Evolutionary conservation across 2,888 invertebrate species (phyloP), one percentile per base, ranked within the genome.

Genomic region (Ashinkailepas kermadecensis): DNA sequence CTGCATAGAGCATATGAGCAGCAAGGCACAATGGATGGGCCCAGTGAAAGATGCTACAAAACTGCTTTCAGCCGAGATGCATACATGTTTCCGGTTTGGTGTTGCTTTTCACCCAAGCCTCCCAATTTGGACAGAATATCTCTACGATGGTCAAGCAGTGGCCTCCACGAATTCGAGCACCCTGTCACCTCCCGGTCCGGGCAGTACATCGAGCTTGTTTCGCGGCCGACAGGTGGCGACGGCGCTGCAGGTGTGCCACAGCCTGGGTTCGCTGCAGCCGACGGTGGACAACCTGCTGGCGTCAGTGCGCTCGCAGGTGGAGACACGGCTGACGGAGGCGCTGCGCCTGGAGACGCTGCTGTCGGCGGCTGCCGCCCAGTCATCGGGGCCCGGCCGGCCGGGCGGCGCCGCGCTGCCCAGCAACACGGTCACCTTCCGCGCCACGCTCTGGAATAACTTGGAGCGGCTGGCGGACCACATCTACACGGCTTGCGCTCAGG

Each of bases 381-480:
- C 21, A 1, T 2, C 56, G 12, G 78, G 15, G 18, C n/a, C 4
- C 21, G 78, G 56, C 57, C 78, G 56, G 78, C 56, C 78, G 11
- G 78, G 57, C 78, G 78, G 23, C 78, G 56, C 78, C 56, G 58
- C 78, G 23, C 57, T 78, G 56, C 58, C 58, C 58, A 58, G 57
- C 58, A 78, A n/a, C 57, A 78, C 78, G 11, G 78, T 78, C 58
- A 23, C 56, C 11, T 90, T 92, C 85, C 88, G 92, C 83, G 90
- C 89, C 70, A 90, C 93, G 86, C 90, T 97, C 10, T 97, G 97
- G 96, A 92, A 93, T 83, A 95, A 95, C 85, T 90, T 97, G 86
- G 96, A 97, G 86, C 93, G 93, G 87, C 88, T 95, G 13, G 93
- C 96, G 86, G 93, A 94, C 86, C 91, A 92, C 82, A 87, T 89